phyloP scores from a whole-genome alignment of 2,888 invertebrate genomes.

The Eumacrocentrus americanus region DNA sequence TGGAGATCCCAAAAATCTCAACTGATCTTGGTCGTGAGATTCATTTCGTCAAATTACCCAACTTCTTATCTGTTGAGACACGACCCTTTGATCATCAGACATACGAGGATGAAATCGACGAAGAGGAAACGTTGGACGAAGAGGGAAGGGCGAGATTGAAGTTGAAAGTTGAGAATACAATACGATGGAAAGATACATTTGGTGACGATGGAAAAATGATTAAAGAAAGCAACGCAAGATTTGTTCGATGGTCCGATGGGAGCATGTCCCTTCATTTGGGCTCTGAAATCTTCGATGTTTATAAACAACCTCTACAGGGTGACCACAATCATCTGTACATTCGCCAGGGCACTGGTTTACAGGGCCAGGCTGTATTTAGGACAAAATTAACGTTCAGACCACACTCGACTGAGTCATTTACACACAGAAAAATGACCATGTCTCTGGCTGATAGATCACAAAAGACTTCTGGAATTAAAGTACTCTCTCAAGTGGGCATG shows the following conservation, averaged over 20 bases:
- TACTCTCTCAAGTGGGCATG: constrained; percentile 88
- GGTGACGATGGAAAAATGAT: constrained; percentile 80
- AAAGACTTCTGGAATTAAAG: constrained; percentile 94
- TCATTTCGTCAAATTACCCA: constrained; percentile 96
- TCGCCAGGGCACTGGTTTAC: constrained; percentile 96
- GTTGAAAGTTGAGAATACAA: constrained; percentile 95
- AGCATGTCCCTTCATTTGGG: constrained; percentile 97
- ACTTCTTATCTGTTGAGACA: constrained; percentile 97
- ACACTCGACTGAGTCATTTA: constrained; percentile 98
- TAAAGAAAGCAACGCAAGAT: constrained; percentile 92
- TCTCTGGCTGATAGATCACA: constrained; percentile 94
- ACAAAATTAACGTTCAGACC: constrained; percentile 97
- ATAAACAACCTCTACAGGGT: constrained; percentile 90
- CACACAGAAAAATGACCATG: constrained; percentile 98
- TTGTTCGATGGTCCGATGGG: constrained; percentile 98
- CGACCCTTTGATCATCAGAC: constrained; percentile 93
- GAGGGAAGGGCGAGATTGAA: constrained; percentile 94
- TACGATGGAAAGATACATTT: constrained; percentile 85
- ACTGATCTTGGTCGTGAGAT: constrained; percentile 91
- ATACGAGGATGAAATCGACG: constrained; percentile 98
- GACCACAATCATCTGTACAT: constrained; percentile 98
- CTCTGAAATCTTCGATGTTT: constrained; percentile 97
- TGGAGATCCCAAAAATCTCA: constrained; percentile 94
- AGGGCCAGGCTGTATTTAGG: constrained; percentile 96
- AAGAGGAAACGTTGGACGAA: constrained; percentile 96